phyloP scores from a whole-genome alignment of 2,797 vertebrate genomes.

The Peromyscus eremicus region DNA sequence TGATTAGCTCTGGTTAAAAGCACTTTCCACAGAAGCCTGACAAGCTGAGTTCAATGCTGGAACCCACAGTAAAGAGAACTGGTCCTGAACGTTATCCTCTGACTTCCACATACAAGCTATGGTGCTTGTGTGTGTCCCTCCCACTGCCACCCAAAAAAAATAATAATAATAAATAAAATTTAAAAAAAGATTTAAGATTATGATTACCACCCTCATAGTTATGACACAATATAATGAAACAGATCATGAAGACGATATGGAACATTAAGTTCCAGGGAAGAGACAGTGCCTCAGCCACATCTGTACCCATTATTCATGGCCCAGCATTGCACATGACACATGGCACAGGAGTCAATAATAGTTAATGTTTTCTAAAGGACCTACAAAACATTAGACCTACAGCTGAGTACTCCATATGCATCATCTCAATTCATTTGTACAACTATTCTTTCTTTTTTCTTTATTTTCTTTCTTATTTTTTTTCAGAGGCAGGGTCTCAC shows the following conservation, averaged over 20 bases:
- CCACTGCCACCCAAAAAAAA: background rate
- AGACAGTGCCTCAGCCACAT: background rate
- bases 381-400: background rate
- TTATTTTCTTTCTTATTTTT: background rate
- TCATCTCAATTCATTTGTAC: background rate
- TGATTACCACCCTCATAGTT: background rate
- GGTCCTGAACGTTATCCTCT: background rate
- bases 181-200: constrained; percentile 21
- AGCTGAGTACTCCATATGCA: background rate
- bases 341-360: background rate
- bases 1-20: background rate
- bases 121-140: background rate
- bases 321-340: background rate
- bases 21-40: background rate
- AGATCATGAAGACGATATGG: background rate
- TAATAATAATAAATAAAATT: background rate
- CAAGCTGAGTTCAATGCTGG: background rate
- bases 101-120: background rate
- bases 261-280: constrained; percentile 1
- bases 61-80: background rate
- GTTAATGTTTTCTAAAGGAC: constrained; percentile 12
- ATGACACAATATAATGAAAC: background rate
- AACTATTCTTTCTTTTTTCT: background rate
- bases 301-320: background rate
- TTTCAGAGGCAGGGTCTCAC: background rate